These are phyloP conservation scores for Poecilobothrus nobilitatus DNA, from an alignment of 2,888 invertebrate species.

Conservation along the genomic window DNA sequence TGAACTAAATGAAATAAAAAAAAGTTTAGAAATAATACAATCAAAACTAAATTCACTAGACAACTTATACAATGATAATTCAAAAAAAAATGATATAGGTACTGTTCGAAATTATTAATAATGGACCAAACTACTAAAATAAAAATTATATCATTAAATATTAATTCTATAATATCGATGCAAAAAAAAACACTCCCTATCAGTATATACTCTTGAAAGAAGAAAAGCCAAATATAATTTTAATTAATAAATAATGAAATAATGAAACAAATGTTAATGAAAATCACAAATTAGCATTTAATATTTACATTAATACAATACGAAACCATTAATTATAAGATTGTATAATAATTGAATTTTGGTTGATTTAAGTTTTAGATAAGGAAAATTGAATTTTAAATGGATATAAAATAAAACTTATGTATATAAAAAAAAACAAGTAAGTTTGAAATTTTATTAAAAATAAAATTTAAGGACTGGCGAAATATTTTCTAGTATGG, in stretches of 20 bases:
- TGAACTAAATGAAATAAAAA: neutral
- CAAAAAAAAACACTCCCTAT: neutral
- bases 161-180: neutral
- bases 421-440: too few species aligned
- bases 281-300: neutral
- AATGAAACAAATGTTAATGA: neutral
- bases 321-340: too few species aligned
- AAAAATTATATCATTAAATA: neutral
- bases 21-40: neutral
- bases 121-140: neutral
- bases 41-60: too few species aligned
- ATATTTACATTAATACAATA: neutral
- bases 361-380: too few species aligned
- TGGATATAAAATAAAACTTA: too few species aligned
- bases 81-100: neutral
- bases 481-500: too few species aligned
- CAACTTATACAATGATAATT: neutral
- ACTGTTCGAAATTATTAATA: neutral
- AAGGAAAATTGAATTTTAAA: too few species aligned
- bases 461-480: too few species aligned
- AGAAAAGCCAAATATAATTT: neutral
- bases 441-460: too few species aligned
- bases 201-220: neutral
- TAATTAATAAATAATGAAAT: too few species aligned
- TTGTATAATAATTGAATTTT: too few species aligned